Evolutionary conservation across 2,888 invertebrate genomes (phyloP).

Genomic region (Drosophila prostipennis): DNA sequence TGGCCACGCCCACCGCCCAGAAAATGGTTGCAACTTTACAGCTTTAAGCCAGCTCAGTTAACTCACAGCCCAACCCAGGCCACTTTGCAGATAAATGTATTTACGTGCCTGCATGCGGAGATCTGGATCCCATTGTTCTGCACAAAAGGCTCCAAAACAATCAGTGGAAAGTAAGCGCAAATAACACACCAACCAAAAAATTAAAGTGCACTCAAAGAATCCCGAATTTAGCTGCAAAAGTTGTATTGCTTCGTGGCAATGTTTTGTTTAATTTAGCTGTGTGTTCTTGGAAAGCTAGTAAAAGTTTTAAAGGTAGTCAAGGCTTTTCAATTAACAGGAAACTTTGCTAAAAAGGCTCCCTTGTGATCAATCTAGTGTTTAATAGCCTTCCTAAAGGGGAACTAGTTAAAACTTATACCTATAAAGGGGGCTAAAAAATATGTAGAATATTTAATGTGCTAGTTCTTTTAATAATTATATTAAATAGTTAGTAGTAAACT

Average conservation of each 20-base stretch:
- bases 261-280: neutral
- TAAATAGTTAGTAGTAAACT: neutral
- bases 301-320: neutral
- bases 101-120: conserved; percentile 4
- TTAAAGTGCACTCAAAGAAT: neutral
- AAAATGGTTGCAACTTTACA: conserved; percentile 18
- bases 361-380: neutral
- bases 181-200: neutral
- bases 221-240: neutral
- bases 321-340: neutral
- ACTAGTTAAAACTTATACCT: neutral
- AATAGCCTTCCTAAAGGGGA: neutral
- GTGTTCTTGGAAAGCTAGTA: neutral
- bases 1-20: conserved; percentile 17
- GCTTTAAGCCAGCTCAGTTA: conserved; percentile 3
- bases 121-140: conserved; percentile 4
- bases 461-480: neutral
- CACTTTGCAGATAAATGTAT: conserved; percentile 13
- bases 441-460: neutral
- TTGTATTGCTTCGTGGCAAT: neutral
- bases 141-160: conserved; percentile 21
- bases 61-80: conserved; percentile 4
- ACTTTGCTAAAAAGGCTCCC: neutral
- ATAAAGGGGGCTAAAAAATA: neutral
- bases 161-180: neutral